Conservation (phyloP, 2,888 invertebrate species). For the Selenia dentaria region DNA sequence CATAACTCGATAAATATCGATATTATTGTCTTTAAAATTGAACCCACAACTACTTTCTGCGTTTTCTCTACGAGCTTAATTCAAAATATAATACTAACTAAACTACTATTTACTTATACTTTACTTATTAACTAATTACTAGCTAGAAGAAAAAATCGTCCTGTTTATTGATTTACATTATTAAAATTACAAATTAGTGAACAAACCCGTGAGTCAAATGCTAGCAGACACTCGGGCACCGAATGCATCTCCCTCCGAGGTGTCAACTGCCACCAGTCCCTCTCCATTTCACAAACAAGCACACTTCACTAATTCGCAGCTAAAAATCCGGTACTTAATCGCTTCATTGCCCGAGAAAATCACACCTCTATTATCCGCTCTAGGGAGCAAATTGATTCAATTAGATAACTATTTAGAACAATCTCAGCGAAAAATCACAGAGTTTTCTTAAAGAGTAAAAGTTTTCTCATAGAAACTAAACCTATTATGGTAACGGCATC, state of each 20-base stretch:
- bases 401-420: neutral
- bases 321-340: constrained; percentile 5
- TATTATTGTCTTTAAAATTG: too few relatives aligned
- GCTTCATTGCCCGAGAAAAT: constrained; percentile 12
- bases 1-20: too few relatives aligned
- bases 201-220: constrained; percentile 85
- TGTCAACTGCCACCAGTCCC: constrained; percentile 81
- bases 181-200: neutral
- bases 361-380: constrained; percentile 1
- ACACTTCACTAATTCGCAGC: neutral
- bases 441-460: constrained; percentile 12
- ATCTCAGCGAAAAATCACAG: constrained; percentile 3
- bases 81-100: too few relatives aligned
- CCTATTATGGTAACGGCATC: constrained; percentile 11
- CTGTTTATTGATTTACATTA: too few relatives aligned
- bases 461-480: constrained; percentile 17
- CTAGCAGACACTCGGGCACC: constrained; percentile 84
- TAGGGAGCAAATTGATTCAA: constrained; percentile 12
- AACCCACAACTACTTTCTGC: too few relatives aligned
- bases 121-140: too few relatives aligned
- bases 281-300: constrained; percentile 50
- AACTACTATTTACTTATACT: too few relatives aligned
- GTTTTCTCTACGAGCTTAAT: too few relatives aligned
- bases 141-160: too few relatives aligned
- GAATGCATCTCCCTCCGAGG: constrained; percentile 65